phyloP scores from a whole-genome alignment of 2,888 invertebrate genomes.

The Cotesia congregata region DNA sequence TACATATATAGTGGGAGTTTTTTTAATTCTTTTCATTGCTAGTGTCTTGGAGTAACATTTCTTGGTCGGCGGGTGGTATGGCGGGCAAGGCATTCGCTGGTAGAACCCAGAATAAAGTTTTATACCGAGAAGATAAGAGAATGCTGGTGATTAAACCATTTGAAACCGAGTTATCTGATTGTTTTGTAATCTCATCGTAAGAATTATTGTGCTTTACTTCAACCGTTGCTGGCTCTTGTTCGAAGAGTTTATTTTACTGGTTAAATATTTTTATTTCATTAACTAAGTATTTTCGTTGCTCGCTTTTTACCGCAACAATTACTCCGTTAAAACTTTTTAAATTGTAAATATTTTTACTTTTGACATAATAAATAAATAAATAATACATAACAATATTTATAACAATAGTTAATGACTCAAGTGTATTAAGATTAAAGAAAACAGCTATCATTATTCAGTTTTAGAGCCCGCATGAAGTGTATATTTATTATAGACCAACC shows the following conservation, averaged over 20 bases:
- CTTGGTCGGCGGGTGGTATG: neutral
- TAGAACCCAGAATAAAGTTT: neutral
- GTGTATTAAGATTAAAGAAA: too few species aligned
- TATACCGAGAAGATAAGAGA: neutral
- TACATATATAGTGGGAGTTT: neutral
- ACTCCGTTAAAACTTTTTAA: too few species aligned
- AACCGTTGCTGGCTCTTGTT: neutral
- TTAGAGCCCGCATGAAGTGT: too few species aligned
- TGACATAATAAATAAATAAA: too few species aligned
- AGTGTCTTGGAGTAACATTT: neutral
- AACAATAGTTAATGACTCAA: too few species aligned
- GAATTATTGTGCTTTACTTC: neutral
- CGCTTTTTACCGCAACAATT: too few species aligned
- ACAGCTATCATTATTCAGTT: too few species aligned
- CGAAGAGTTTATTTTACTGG: neutral
- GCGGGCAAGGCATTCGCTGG: neutral
- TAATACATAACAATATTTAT: too few species aligned
- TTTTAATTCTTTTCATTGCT: neutral
- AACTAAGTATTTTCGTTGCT: neutral
- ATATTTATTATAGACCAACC: too few species aligned
- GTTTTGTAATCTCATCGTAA: neutral
- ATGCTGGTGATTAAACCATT: neutral
- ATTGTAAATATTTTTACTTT: too few species aligned
- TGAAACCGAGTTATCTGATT: neutral
- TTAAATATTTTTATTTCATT: neutral